Evolutionary conservation across 2,888 invertebrate species (phyloP), one percentile per base, ranked within the genome.

Genomic region (Thymelicus lineola): DNA sequence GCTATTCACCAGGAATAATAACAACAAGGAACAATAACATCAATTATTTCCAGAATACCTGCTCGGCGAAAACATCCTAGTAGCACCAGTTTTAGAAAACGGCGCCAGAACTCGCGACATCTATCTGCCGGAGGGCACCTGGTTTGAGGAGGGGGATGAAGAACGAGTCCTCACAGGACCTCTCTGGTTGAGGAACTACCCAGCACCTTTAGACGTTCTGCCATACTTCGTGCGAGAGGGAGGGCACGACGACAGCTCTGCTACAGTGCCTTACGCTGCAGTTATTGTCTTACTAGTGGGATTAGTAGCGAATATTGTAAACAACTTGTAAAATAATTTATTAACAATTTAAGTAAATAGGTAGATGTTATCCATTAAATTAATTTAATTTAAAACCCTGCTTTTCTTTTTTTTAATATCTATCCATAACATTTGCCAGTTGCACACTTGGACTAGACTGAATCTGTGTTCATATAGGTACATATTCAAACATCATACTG

Each of bases 51-150:
- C 90, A 97, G 97, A 97, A 86, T 98, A 95, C 81, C 90, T 98
- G 28, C 92, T 98, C 10, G 98, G 97, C 4, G 96, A 97, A 76
- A 93, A 94, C 64, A 95, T 97, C 53, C 87, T 98, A 66, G 96
- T 96, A 0, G 98, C 98, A 0, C 98, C 98, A 0, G 94, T 98
- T 0, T 79, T 97, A 12, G 88, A 89, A 48, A 92, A 96, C 85
- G 95, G 95, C 0, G 95, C 95, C 0, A 87, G 80, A 0, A 82
- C 89, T 0, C 94, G 98, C 7, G 95, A 97, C 82, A 94, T 98
- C 64, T 97, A 97, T 87, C 92, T 97, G 1, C 98, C 98, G 0
- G 85, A 79, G 6, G 98, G 98, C 1, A 88, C 81, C 0, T 98
- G 98, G 98, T 86, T 88, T 53, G 96, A 96, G 80, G 95, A 94